Conservation (phyloP, 2,888 invertebrate genomes). For the Neuroscelio doddi region DNA sequence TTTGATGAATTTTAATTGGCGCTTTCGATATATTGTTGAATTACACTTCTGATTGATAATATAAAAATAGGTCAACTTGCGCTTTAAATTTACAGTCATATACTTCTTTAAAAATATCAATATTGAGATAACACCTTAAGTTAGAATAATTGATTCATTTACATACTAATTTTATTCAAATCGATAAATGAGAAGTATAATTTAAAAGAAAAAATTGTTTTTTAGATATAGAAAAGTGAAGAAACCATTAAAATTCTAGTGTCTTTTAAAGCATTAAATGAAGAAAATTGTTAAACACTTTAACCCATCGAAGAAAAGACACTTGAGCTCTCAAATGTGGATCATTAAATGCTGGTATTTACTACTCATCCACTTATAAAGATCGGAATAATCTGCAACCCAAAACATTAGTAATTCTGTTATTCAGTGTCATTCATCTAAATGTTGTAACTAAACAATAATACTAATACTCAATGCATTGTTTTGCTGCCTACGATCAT, state of each 20-base stretch:
- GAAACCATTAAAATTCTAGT: too few species aligned
- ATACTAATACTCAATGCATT: constrained; percentile 45
- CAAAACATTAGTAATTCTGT: constrained; percentile 37
- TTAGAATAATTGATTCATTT: too few species aligned
- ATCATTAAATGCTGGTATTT: constrained; percentile 36
- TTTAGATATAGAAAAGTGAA: too few species aligned
- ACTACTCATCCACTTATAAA: constrained; percentile 44
- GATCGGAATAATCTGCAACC: constrained; percentile 23
- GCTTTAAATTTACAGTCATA: too few species aligned
- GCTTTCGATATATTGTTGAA: too few species aligned
- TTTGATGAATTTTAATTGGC: too few species aligned
- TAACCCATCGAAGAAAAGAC: constrained; percentile 12
- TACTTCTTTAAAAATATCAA: too few species aligned
- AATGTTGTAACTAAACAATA: constrained; percentile 33
- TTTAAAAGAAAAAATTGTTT: too few species aligned
- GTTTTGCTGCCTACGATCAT: constrained; percentile 45
- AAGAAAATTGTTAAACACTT: constrained; percentile 68
- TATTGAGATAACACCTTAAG: too few species aligned
- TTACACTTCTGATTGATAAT: too few species aligned
- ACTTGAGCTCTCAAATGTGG: constrained; percentile 32
- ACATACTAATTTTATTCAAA: too few species aligned
- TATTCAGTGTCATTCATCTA: constrained; percentile 38
- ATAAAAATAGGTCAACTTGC: too few species aligned
- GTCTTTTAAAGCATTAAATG: constrained; percentile 82
- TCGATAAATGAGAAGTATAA: not conserved